Evolutionary conservation across 2,113 vertebrate species (phyloP).

Genomic region (Myrmecobius fasciatus): DNA sequence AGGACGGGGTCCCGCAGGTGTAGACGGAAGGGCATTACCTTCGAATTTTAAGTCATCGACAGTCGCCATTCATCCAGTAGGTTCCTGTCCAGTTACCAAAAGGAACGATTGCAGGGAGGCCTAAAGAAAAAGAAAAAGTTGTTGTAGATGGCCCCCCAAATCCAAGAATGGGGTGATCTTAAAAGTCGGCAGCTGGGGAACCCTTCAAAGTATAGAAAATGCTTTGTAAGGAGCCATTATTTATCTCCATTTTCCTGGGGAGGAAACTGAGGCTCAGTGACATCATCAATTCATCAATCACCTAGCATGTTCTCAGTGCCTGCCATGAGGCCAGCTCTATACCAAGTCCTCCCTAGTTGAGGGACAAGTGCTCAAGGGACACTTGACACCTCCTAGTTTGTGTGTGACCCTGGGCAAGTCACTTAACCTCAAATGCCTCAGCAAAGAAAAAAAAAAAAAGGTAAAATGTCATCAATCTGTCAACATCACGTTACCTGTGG

Average conservation of each 20-base stretch:
- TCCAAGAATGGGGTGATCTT: background rate
- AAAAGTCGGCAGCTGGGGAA: background rate
- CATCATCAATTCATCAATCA: too few relatives aligned
- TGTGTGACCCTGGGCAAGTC: too few relatives aligned
- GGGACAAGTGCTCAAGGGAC: too few relatives aligned
- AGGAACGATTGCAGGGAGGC: constrained; percentile 15
- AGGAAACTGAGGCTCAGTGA: background rate
- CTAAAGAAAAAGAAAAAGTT: constrained; percentile 52
- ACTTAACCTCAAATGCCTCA: too few relatives aligned
- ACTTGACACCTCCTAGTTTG: too few relatives aligned
- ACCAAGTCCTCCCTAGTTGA: too few relatives aligned
- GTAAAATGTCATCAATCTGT: too few relatives aligned
- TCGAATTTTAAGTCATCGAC: constrained; percentile 87
- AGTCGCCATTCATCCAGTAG: constrained; percentile 83
- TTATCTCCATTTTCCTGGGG: background rate
- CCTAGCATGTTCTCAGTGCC: too few relatives aligned
- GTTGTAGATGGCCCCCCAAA: background rate
- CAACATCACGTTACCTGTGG: too few relatives aligned
- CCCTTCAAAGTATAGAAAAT: background rate
- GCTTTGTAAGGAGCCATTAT: background rate
- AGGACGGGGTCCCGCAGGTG: too few relatives aligned
- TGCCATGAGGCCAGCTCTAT: too few relatives aligned
- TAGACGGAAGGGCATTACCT: constrained; percentile 77
- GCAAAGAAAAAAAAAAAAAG: too few relatives aligned
- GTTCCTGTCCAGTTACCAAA: background rate